Evolutionary conservation across 1,140 invertebrate species (phyloP).

Genomic region (Steinernema feltiae): DNA sequence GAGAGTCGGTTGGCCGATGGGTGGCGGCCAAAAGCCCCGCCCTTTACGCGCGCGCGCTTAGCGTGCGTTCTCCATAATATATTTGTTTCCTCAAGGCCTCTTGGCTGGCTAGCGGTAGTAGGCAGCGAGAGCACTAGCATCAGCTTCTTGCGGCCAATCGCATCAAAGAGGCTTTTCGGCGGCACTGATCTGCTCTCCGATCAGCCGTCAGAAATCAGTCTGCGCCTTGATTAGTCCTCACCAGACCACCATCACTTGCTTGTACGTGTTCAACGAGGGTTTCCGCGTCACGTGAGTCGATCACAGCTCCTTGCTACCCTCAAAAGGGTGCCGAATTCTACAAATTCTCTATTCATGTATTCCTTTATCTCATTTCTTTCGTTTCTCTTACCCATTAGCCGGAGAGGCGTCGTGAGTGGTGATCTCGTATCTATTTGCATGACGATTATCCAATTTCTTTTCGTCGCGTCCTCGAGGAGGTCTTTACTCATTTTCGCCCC

Average conservation of each 20-base stretch:
- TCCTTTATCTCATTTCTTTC: background rate
- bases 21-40: conserved; percentile 10
- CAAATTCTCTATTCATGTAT: background rate
- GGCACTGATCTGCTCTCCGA: background rate
- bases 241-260: background rate
- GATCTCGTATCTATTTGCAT: conserved; percentile 15
- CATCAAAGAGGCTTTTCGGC: conserved; percentile 7
- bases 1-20: conserved; percentile 8
- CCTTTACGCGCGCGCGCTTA: conserved; percentile 14
- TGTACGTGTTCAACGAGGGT: background rate
- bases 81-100: conserved; percentile 15
- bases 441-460: conserved; percentile 23
- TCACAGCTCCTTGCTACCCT: background rate
- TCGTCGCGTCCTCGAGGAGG: background rate
- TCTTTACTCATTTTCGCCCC: conserved; percentile 10
- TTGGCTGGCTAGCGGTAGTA: conserved; percentile 10
- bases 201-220: conserved; percentile 9
- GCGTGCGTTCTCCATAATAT: conserved; percentile 15
- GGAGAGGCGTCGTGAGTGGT: background rate
- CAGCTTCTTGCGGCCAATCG: conserved; percentile 12
- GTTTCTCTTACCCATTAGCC: background rate
- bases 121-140: conserved; percentile 12
- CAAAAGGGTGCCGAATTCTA: background rate
- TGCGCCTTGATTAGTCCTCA: background rate
- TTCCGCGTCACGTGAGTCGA: background rate